These are phyloP conservation scores for Harpalus rufipes DNA, from an alignment of 2,888 invertebrate genomes.

Conservation along the genomic window DNA sequence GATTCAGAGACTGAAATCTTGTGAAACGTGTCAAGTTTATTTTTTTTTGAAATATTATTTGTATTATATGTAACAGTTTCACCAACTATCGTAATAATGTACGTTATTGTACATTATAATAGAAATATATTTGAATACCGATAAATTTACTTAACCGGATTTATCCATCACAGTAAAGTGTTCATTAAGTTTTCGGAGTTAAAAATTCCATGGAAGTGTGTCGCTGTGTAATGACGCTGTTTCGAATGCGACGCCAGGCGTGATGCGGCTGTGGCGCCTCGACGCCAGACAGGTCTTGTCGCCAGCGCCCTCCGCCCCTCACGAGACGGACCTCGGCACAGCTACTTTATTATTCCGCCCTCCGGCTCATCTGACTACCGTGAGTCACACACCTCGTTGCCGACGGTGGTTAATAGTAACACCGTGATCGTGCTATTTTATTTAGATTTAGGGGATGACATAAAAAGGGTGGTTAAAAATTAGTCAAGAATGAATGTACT, in stretches of 20 bases:
- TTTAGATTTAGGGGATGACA: too few species aligned
- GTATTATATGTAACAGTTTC: too few species aligned
- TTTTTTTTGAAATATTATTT: too few species aligned
- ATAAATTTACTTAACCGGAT: too few species aligned
- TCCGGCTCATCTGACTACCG: slow-evolving; percentile 24
- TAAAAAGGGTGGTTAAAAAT: not conserved
- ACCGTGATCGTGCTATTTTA: not conserved
- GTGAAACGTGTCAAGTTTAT: too few species aligned
- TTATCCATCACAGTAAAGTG: not conserved
- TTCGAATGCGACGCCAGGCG: slow-evolving; percentile 46
- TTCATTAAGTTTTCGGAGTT: not conserved
- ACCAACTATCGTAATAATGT: too few species aligned
- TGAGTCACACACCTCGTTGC: slow-evolving; percentile 21
- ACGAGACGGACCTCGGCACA: not conserved
- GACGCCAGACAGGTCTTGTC: slow-evolving; percentile 38
- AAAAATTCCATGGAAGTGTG: slow-evolving; percentile 33
- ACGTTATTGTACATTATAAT: too few species aligned
- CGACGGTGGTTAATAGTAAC: not conserved
- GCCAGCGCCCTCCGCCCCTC: slow-evolving; percentile 3
- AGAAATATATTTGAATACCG: too few species aligned
- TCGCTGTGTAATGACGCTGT: slow-evolving; percentile 45
- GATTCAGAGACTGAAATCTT: too few species aligned
- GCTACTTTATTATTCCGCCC: slow-evolving; percentile 35
- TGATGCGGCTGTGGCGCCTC: slow-evolving; percentile 5
- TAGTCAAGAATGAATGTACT: not conserved